phyloP scores from a whole-genome alignment of 2,797 vertebrate genomes.

The Picus viridis region DNA sequence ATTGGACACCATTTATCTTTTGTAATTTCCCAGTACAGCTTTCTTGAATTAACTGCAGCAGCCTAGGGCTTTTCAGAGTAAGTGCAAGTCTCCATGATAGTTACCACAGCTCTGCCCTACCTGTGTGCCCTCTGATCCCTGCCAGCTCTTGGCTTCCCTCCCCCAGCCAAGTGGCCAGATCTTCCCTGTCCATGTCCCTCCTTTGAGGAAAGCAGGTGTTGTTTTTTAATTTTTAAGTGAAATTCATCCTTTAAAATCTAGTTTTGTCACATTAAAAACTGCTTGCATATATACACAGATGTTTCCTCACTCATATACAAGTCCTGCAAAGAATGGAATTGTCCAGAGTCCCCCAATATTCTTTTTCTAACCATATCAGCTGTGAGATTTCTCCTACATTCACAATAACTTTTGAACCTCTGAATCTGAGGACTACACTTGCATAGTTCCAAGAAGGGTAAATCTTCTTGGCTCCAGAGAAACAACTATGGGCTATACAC shows the following conservation, averaged over 20 bases:
- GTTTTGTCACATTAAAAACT: background rate
- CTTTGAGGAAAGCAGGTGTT: background rate
- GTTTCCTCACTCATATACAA: background rate
- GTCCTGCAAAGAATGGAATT: background rate
- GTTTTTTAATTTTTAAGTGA: background rate
- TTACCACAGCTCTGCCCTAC: background rate
- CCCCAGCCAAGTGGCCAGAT: background rate
- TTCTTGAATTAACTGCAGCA: background rate
- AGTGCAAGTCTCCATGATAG: background rate
- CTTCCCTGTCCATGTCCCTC: background rate
- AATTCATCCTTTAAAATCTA: background rate
- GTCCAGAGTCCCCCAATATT: background rate
- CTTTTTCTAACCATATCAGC: background rate
- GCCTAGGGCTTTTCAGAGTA: background rate
- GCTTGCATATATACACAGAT: background rate
- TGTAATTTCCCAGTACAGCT: background rate
- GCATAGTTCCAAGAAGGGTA: background rate
- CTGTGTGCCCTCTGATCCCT: background rate
- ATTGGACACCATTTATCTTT: background rate
- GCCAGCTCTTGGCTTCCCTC: background rate
- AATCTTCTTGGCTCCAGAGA: conserved; percentile 11
- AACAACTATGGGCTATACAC: background rate
- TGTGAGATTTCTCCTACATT: background rate
- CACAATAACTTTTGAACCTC: background rate
- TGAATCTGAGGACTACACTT: background rate